Base-by-base conservation (phyloP, 2,888 invertebrate genomes). In the Chrysotoxum bicinctum region DNA sequence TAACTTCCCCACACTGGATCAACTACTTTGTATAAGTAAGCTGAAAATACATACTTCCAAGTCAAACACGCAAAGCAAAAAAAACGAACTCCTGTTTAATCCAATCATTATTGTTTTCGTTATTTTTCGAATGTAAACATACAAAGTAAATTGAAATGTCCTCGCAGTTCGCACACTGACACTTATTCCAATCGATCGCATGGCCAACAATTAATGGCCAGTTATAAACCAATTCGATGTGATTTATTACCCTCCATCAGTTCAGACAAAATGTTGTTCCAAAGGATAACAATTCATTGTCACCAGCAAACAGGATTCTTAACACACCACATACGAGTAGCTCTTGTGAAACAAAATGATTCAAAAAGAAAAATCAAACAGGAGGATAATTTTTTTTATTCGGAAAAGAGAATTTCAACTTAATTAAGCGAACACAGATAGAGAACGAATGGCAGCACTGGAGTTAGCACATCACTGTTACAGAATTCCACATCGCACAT, bases 401-500 rank as follows among this genome's bases (percentile, higher is more conserved):
- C 4, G 8, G 4, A 35, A 35, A 75, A 69, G 69, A 58, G 35
- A 75, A 68, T 76, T 58, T 85, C 68, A 76, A 85, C 85, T 85
- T 81, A 85, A 85, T 85, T 85, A 85, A 85, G 81, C 72, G 32
- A 40, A 62, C 43, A 62, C 19, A 45, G 2, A 70, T 64, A 74
- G 75, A 56, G 50, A 68, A 68, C 78, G 40, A 26, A 72, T 40
- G 52, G 40, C 54, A 69, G 56, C 45, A 70, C 69, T 76, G 69
- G 21, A 64, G 69, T 70, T 32, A 77, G 50, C 62, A 69, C 69
- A 43, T 66, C 66, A 50, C 56, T 52, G 56, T 48, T 70, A 54
- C 40, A 85, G 84, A 85, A 85, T 85, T 85, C 85, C 85, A 77
- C 85, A 81, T 85, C 85, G 85, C 85, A 85, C 85, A 81, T 85